These are phyloP conservation scores for Entomyzon cyanotis DNA, from an alignment of 2,113 vertebrate species.

Conservation along the genomic window DNA sequence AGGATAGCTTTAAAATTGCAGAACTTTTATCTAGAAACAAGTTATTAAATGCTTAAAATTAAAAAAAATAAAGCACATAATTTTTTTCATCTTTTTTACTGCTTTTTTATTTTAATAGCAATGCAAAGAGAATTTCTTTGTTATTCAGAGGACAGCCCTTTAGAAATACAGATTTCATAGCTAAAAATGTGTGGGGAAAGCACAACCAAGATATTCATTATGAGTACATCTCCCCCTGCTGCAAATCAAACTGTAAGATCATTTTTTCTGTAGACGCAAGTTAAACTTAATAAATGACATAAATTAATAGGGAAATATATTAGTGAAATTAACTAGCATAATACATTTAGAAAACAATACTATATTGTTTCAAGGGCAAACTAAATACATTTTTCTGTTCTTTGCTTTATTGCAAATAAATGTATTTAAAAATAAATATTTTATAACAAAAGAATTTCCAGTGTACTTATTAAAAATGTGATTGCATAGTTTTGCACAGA, in stretches of 20 bases:
- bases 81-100: background rate
- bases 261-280: background rate
- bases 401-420: background rate
- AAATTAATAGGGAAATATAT: background rate
- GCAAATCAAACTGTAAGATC: slow-evolving; percentile 12
- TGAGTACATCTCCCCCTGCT: slow-evolving; percentile 4
- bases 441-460: background rate
- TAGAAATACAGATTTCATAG: background rate
- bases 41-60: background rate
- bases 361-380: background rate
- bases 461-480: background rate
- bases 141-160: background rate
- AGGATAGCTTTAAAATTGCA: background rate
- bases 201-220: background rate
- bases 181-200: background rate
- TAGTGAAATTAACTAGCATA: background rate
- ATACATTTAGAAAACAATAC: background rate
- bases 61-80: background rate
- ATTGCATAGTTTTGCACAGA: background rate
- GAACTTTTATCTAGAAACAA: background rate
- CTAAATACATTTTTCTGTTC: background rate
- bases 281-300: slow-evolving; percentile 18
- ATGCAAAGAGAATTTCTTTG: background rate
- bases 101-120: background rate
- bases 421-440: background rate